A percentile compares a stretch with the other conserved stretches of the same genome.
These are phyloP conservation scores for Lepidocolaptes lacrymiger DNA, from an alignment of 2,797 vertebrate species.

Conservation along the genomic window DNA sequence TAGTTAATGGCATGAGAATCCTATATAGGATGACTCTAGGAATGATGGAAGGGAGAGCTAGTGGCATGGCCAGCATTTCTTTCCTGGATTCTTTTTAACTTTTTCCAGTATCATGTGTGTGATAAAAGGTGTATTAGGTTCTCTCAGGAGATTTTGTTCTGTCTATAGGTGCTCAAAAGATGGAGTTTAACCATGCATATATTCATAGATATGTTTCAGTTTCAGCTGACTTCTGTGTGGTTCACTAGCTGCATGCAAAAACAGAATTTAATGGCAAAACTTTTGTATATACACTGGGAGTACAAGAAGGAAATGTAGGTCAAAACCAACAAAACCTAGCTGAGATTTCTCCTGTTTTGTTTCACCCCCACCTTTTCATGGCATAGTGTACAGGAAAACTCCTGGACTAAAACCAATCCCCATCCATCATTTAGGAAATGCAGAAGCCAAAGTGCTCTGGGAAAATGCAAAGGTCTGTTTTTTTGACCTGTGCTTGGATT, in stretches of 20 bases:
- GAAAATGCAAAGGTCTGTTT: neutral
- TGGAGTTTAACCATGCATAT: neutral
- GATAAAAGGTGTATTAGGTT: neutral
- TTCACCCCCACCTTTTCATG: conserved; percentile 36
- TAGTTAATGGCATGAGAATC: neutral
- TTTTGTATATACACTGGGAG: neutral
- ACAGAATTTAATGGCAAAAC: neutral
- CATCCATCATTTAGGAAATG: conserved; percentile 41
- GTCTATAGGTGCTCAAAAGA: neutral
- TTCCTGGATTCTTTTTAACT: neutral
- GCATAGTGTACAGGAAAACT: neutral
- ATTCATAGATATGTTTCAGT: neutral
- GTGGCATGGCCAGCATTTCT: neutral
- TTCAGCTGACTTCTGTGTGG: neutral
- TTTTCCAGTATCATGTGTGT: neutral
- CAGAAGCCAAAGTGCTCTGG: conserved; percentile 11
- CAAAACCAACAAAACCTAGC: neutral
- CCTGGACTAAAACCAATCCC: conserved; percentile 2
- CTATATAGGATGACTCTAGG: neutral
- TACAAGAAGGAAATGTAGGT: neutral
- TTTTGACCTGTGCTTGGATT: neutral
- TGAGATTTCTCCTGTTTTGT: conserved; percentile 18
- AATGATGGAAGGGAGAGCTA: neutral
- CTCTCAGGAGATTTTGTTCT: neutral
- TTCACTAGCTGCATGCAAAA: neutral